phyloP scores from a whole-genome alignment of 2,888 invertebrate species.

The Cosmia trapezina region DNA sequence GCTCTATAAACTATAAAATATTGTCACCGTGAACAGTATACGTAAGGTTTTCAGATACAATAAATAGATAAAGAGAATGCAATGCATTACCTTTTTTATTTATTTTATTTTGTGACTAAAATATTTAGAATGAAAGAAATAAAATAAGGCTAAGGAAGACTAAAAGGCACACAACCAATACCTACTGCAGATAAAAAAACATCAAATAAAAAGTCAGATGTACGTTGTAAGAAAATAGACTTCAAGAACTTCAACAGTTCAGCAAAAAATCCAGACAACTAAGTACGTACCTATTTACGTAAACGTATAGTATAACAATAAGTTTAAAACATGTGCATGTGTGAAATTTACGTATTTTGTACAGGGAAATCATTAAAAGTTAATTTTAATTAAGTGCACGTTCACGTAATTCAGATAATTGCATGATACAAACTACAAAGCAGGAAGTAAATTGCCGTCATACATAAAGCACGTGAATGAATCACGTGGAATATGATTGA shows the following conservation, averaged over 20 bases:
- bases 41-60: slow-evolving; percentile 66
- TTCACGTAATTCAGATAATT: background rate
- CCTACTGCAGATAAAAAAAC: too few relatives aligned
- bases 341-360: background rate
- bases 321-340: background rate
- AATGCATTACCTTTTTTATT: background rate
- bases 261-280: too few relatives aligned
- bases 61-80: background rate
- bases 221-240: background rate
- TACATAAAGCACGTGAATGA: background rate
- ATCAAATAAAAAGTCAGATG: too few relatives aligned
- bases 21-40: slow-evolving; percentile 77
- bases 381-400: background rate
- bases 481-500: background rate
- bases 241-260: too few relatives aligned
- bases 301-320: background rate
- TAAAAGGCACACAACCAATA: too few relatives aligned
- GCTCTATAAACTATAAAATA: slow-evolving; percentile 80
- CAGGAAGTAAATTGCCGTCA: background rate
- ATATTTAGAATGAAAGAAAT: too few relatives aligned
- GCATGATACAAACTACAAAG: background rate
- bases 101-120: background rate
- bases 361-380: background rate
- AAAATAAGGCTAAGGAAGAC: too few relatives aligned
- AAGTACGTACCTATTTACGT: too few relatives aligned